A percentile compares a stretch with the other conserved stretches of the same genome.
Evolutionary conservation across 23 tunicate genomes (phyloP).

Genomic region (Phallusia fumigata): DNA sequence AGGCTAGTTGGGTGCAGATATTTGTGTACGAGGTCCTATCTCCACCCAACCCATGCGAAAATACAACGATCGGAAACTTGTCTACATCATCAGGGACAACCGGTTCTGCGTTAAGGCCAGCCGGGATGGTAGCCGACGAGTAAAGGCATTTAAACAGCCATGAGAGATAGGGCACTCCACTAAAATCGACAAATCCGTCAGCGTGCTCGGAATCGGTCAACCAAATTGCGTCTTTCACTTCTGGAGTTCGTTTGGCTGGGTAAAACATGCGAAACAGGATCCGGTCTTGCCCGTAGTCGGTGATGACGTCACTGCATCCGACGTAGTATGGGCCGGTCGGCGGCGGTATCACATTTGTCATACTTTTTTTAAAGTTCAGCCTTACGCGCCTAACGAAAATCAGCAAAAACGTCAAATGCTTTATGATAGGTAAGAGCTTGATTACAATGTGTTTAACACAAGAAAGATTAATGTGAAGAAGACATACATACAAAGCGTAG

Average conservation of each 20-base stretch:
- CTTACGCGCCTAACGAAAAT: no score
- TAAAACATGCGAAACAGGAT: conserved; percentile 35
- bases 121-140: conserved; percentile 13
- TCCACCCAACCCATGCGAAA: conserved; percentile 32
- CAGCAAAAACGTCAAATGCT: no score
- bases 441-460: no score
- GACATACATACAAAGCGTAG: no score
- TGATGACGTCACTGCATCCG: conserved; percentile 36
- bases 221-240: conserved; percentile 19
- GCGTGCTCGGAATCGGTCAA: conserved; percentile 20
- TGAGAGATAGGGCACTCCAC: not conserved
- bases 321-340: conserved; percentile 33
- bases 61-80: conserved; percentile 38
- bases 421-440: no score
- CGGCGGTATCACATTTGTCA: conserved; percentile 24
- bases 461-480: no score
- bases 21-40: conserved; percentile 19
- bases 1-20: conserved; percentile 28
- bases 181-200: conserved; percentile 13
- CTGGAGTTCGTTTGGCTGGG: conserved; percentile 30
- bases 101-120: conserved; percentile 4
- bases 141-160: conserved; percentile 7
- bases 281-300: conserved; percentile 27
- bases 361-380: not conserved
- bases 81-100: not conserved